Base-by-base conservation (phyloP, 2,888 invertebrate species). In the Caenorhabditis japonica region DNA sequence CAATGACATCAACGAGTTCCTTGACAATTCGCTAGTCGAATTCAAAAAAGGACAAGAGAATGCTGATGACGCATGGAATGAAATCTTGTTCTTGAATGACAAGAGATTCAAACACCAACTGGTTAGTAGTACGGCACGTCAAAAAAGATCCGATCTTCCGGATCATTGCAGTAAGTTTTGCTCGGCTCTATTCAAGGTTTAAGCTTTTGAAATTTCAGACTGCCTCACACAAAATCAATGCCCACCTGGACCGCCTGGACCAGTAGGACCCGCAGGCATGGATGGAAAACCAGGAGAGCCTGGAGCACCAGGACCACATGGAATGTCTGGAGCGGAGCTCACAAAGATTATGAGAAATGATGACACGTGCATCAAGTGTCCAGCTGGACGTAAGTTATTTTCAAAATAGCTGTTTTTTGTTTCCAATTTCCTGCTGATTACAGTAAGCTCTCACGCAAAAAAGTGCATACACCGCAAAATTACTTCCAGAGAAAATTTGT, bases 191-290 rank as follows among this genome's bases (percentile, higher is more conserved):
- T 15, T 8, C 25, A 17, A 17, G 15, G 4, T 10, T 23, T n/a
- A 47, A 21, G 1, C 4, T 41, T 38, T 21, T 17, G 12, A 38
- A n/a, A 13, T 46, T 36, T 33, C 66, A 73, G 72, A 75, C 34
- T 69, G 75, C 15, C 44, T 76, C 4, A 58, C 64, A 23, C 66
- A 75, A 21, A 64, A 64, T 46, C 55, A 55, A 39, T 81, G 81
- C 39, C 79, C 79, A n/a, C 77, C 79, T 3, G 80, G 80, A 10
- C 80, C 78, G 7, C 78, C 76, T 13, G 80, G 80, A 34, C 74
- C 75, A 10, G 71, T 72, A 17, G 80, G 80, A 33, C 73, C 59
- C 27, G 80, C 75, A 36, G 80, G 80, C 43, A 59, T 70, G 41
- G 77, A 78, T 25, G 80, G 80, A 56, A 62, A 72, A 15, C 61